A percentile compares a stretch with the other conserved stretches of the same genome.
Evolutionary conservation across 2,888 invertebrate genomes (phyloP).

Genomic region (Brachycybe producta): DNA sequence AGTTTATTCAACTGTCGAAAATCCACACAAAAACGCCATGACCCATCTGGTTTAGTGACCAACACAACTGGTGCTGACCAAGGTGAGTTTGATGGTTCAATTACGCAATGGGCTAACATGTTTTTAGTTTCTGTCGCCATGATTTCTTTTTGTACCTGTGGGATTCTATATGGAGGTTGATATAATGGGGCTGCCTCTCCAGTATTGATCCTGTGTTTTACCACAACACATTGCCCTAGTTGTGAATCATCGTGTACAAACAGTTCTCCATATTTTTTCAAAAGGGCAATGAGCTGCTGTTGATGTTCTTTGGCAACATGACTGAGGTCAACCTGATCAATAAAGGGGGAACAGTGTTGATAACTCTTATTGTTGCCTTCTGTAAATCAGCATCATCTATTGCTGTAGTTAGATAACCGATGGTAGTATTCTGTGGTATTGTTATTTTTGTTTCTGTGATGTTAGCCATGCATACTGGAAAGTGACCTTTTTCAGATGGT

Average conservation of each 20-base stretch:
- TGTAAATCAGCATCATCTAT: too few relatives aligned
- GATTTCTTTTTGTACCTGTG: background rate
- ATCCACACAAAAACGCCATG: background rate
- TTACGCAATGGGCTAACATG: background rate
- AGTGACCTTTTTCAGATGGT: too few relatives aligned
- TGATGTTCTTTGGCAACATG: background rate
- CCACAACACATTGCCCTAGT: too few relatives aligned
- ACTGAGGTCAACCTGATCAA: background rate
- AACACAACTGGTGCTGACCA: slow-evolving; percentile 1
- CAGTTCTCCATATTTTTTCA: background rate
- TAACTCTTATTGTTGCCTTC: too few relatives aligned
- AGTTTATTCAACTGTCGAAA: background rate
- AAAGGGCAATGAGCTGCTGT: background rate
- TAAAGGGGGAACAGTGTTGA: too few relatives aligned
- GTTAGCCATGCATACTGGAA: too few relatives aligned
- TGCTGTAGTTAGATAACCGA: too few relatives aligned
- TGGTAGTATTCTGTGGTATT: too few relatives aligned
- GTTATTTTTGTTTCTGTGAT: too few relatives aligned
- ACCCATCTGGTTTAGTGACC: background rate
- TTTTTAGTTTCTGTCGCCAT: background rate
- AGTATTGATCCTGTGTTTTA: background rate
- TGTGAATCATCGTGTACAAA: background rate
- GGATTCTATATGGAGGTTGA: background rate
- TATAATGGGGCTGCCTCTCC: background rate
- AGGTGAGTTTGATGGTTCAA: slow-evolving; percentile 1